phyloP scores from a whole-genome alignment of 2,888 invertebrate genomes.

The Cyrtodaria siliqua region DNA sequence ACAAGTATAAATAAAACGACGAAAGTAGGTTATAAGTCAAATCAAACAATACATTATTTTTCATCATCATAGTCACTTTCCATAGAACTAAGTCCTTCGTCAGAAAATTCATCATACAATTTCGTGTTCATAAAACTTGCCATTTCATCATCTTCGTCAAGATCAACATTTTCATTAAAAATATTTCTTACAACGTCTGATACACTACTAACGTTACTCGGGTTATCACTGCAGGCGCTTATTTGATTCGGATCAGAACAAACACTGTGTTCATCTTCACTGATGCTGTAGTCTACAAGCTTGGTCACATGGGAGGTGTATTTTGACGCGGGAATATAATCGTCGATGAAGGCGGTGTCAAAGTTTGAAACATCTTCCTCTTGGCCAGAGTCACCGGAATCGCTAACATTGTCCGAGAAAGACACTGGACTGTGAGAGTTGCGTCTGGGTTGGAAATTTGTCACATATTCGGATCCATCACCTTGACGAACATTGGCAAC shows the following conservation, averaged over 20 bases:
- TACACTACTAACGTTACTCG: slow-evolving; percentile 32
- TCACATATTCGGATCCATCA: slow-evolving; percentile 6
- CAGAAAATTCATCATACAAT: slow-evolving; percentile 50
- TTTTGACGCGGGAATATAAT: neutral
- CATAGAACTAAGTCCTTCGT: slow-evolving; percentile 60
- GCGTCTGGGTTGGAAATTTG: neutral
- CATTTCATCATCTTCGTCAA: slow-evolving; percentile 54
- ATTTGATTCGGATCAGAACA: slow-evolving; percentile 14
- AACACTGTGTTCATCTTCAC: slow-evolving; percentile 32
- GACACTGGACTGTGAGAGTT: neutral
- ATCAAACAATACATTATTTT: slow-evolving; percentile 37
- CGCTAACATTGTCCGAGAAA: slow-evolving; percentile 1
- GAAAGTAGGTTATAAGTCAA: too few species aligned
- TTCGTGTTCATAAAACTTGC: slow-evolving; percentile 62
- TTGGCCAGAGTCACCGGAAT: slow-evolving; percentile 55
- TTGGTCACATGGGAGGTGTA: slow-evolving; percentile 5
- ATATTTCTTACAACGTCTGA: slow-evolving; percentile 47
- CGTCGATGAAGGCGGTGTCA: slow-evolving; percentile 46
- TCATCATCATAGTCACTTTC: slow-evolving; percentile 57
- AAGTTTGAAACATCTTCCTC: slow-evolving; percentile 36
- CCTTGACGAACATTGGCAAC: neutral
- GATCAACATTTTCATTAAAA: slow-evolving; percentile 20
- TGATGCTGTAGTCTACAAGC: slow-evolving; percentile 57
- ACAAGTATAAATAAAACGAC: too few species aligned
- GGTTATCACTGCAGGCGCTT: slow-evolving; percentile 8